Base-by-base conservation (phyloP, 2,113 vertebrate genomes). In the Haliaeetus leucogaster region DNA sequence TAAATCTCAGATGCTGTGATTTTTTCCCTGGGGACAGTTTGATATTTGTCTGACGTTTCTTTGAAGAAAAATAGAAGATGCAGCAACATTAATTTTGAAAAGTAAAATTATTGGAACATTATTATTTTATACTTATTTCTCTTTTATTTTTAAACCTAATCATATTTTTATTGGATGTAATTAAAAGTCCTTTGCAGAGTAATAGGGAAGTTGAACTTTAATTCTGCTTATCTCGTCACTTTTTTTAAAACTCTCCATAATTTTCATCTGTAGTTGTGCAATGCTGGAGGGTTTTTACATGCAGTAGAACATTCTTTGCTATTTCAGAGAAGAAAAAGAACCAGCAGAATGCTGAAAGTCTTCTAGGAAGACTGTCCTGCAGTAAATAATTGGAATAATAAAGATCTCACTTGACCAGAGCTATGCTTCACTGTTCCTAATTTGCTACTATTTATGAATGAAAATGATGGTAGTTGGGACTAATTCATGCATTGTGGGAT, bases 121-220 rank as follows among this genome's bases (percentile, higher is more conserved):
- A 96, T 97, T 97, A 97, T 97, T 98, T 98, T 97, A 91, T 98
- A 95, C 95, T 97, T 97, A 96, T 80, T 97, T 98, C 94, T 96
- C 90, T 95, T 97, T 97, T 97, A 95, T 97, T 97, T 97, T 97
- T 95, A 91, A 96, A 97, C 84, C 89, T 92, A 95, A 96, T 98
- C 82, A 72, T 97, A 95, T 97, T 95, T 94, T 98, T 97, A 97
- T 97, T 97, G 86, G 74, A 93, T 74, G 23, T 96, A 97, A 97
- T 98, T 98, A 98, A 97, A 97, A 97, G 91, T 94, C 85, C 79
- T 95, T 96, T 97, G 40, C 74, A 97, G 81, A 96, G 68, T 79
- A 97, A 86, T 96, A 96, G 86, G 91, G 95, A 95, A 96, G 71
- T 96, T 97, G 97, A 97, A 96, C 81, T 97, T 98, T 86, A 94